phyloP scores from a whole-genome alignment of 2,113 vertebrate genomes.

The Amphilophus citrinellus region DNA sequence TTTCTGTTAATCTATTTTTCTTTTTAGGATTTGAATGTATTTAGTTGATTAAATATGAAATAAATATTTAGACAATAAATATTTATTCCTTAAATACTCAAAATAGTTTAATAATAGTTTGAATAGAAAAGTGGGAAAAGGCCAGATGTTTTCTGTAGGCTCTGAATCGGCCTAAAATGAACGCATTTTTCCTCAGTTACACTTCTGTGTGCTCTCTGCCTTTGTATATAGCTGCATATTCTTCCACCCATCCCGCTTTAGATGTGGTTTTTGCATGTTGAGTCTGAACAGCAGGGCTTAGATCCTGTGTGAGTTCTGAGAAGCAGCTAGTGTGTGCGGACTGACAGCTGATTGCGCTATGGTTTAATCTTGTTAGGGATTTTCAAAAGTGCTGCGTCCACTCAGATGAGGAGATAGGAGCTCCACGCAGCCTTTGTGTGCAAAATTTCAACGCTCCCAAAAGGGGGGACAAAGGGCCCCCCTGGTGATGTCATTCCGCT shows the following conservation, averaged over 20 bases:
- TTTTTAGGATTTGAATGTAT: background rate
- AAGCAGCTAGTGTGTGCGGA: constrained; percentile 64
- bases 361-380: constrained; percentile 84
- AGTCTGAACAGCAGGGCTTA: constrained; percentile 67
- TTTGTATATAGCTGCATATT: background rate
- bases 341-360: constrained; percentile 77
- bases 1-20: background rate
- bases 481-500: constrained; percentile 79
- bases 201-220: background rate
- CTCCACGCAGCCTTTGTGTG: constrained; percentile 75
- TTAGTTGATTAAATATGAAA: background rate
- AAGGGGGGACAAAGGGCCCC: constrained; percentile 69
- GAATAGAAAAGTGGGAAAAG: background rate
- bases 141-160: background rate
- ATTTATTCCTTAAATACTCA: background rate
- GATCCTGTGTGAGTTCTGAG: constrained; percentile 69
- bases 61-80: background rate
- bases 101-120: background rate
- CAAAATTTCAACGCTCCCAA: constrained; percentile 74
- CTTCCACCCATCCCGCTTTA: constrained; percentile 8
- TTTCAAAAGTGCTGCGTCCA: constrained; percentile 85
- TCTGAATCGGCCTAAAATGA: background rate
- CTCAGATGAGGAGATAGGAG: constrained; percentile 81
- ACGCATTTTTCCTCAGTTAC: background rate
- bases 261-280: constrained; percentile 43